phyloP scores from a whole-genome alignment of 2,888 invertebrate genomes.

The Saturnia pavonia region DNA sequence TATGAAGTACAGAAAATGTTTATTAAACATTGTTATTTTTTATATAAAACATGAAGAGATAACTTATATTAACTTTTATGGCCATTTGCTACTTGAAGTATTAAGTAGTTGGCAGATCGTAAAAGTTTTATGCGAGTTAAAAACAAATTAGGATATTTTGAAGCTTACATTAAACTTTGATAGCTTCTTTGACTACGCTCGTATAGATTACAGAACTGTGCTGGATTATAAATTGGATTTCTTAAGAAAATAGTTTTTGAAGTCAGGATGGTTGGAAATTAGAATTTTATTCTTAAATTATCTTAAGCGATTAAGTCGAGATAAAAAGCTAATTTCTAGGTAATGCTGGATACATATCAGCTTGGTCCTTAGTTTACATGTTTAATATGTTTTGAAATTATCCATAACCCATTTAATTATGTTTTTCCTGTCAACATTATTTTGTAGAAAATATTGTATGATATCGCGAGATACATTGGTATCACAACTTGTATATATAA shows the following conservation, averaged over 20 bases:
- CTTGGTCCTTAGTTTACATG: too few relatives aligned
- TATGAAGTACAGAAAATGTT: too few relatives aligned
- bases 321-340: background rate
- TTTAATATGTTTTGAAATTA: background rate
- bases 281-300: background rate
- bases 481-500: too few relatives aligned
- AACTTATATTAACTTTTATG: background rate
- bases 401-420: background rate
- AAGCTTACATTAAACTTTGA: slow-evolving; percentile 5
- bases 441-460: background rate
- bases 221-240: background rate
- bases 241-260: background rate
- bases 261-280: background rate
- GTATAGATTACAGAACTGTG: background rate
- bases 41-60: background rate
- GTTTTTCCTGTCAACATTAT: background rate
- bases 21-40: background rate
- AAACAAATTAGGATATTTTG: background rate
- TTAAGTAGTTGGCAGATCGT: slow-evolving; percentile 13
- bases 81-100: slow-evolving; percentile 4
- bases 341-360: background rate
- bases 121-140: slow-evolving; percentile 11
- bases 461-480: background rate
- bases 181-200: background rate
- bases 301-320: background rate